Base-by-base conservation (phyloP, 2,888 invertebrate genomes). In the Acronicta alni region DNA sequence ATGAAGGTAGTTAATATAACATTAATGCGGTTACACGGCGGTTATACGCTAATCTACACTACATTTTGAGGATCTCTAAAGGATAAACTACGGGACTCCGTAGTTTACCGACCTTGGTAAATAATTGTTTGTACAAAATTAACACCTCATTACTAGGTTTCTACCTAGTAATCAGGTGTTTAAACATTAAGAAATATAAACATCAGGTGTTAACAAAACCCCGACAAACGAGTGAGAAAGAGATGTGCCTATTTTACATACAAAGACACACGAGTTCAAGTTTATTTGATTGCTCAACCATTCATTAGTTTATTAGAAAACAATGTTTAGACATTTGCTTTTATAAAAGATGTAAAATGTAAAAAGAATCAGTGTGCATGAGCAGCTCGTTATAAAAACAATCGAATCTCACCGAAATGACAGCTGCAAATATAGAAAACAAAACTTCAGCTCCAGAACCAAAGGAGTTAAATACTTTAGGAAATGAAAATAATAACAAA, bases 191-290 rank as follows among this genome's bases (percentile, higher is more conserved):
- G 30, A 30, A 30, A 30, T 4, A 30, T 30, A 12, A 30, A 30
- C 30, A 12, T 30, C 12, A 30, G 12, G 30, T 30, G 9, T 26
- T 26, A 26, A 26, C 26, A 26, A 26, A 26, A 1, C 26, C 26
- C 1, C 23, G 26, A 8, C 26, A 26, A 26, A 26, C 26, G 26
- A n/a, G n/a, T n/a, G n/a, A 26, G 26, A 26, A 26, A 26, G 26
- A 30, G 3, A 30, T 30, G 30, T 30, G 3, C 10, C 4, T 43
- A 23, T 41, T 65, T 38, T 35, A 23, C 69, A 65, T 69, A 69
- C 62, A 65, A 65, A 62, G 45, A 37, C 23, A 30, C 12, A 6
- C 8, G 35, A 49, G 63, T 66, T 62, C 64, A 65, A 68, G 69
- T 44, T 39, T 61, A 16, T 37, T 48, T 20, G 30, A 30, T 66